Conservation (phyloP, 2,797 vertebrate genomes). For the Scolopax rusticola region DNA sequence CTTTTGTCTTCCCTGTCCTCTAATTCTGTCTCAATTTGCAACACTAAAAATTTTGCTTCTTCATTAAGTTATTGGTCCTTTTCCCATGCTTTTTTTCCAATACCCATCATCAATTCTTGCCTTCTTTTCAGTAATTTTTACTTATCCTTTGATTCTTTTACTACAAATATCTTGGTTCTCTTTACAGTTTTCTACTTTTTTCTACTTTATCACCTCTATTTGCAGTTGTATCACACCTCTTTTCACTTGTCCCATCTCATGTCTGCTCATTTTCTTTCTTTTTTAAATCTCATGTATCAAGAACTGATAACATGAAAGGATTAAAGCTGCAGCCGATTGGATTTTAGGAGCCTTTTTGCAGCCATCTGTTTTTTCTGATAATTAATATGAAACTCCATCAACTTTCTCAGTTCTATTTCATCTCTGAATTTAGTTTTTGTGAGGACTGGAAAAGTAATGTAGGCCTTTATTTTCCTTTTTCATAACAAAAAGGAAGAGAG, state of each 20-base stretch:
- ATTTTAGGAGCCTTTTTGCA: constrained; percentile 44
- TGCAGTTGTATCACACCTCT: background rate
- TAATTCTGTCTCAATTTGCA: background rate
- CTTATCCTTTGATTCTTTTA: constrained; percentile 27
- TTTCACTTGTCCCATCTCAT: background rate
- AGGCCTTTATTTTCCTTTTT: background rate
- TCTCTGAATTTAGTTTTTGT: background rate
- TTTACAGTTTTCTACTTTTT: background rate
- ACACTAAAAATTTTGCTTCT: background rate
- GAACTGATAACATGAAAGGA: constrained; percentile 7
- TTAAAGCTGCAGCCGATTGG: background rate
- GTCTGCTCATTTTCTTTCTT: background rate
- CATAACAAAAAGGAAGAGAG: background rate
- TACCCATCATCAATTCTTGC: background rate
- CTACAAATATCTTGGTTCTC: background rate
- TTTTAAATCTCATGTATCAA: background rate
- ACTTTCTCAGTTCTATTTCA: background rate
- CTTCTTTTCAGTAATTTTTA: background rate
- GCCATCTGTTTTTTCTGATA: constrained; percentile 41
- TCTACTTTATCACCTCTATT: background rate
- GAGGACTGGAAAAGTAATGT: background rate
- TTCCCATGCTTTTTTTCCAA: background rate
- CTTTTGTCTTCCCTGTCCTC: background rate
- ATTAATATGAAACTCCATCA: constrained; percentile 51
- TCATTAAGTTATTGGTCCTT: background rate